Conservation (phyloP, 2,797 vertebrate species). For the Gastrophryne carolinensis region DNA sequence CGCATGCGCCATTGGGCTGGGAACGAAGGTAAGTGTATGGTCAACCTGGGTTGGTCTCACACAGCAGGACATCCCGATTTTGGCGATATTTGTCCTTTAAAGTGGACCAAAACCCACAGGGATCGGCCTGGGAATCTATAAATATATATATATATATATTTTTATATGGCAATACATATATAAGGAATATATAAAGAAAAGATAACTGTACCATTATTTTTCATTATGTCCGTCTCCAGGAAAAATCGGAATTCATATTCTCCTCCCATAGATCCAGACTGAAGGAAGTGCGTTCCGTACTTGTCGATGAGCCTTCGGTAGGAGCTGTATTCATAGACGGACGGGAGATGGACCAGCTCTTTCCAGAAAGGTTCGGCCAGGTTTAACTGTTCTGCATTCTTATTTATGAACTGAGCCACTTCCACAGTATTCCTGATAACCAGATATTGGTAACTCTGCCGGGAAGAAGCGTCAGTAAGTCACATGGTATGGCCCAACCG, state of each 20-base stretch:
- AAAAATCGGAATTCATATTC: conserved; percentile 81
- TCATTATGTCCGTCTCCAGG: conserved; percentile 69
- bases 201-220: conserved; percentile 63
- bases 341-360: conserved; percentile 77
- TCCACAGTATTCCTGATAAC: conserved; percentile 77
- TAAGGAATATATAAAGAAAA: background rate
- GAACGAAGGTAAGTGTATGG: too few relatives aligned
- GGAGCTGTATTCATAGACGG: conserved; percentile 76
- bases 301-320: conserved; percentile 78
- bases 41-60: too few relatives aligned
- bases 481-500: too few relatives aligned
- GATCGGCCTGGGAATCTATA: too few relatives aligned
- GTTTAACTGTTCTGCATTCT: conserved; percentile 71
- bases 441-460: conserved; percentile 78
- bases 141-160: too few relatives aligned
- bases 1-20: too few relatives aligned
- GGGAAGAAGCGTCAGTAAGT: background rate
- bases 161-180: too few relatives aligned
- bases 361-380: conserved; percentile 80
- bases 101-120: too few relatives aligned
- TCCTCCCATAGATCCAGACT: conserved; percentile 87
- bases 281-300: conserved; percentile 88
- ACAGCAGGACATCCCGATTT: too few relatives aligned
- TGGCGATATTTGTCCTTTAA: too few relatives aligned
- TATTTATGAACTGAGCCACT: conserved; percentile 89